phyloP scores from a whole-genome alignment of 2,113 vertebrate genomes.

The Casuarius casuarius region DNA sequence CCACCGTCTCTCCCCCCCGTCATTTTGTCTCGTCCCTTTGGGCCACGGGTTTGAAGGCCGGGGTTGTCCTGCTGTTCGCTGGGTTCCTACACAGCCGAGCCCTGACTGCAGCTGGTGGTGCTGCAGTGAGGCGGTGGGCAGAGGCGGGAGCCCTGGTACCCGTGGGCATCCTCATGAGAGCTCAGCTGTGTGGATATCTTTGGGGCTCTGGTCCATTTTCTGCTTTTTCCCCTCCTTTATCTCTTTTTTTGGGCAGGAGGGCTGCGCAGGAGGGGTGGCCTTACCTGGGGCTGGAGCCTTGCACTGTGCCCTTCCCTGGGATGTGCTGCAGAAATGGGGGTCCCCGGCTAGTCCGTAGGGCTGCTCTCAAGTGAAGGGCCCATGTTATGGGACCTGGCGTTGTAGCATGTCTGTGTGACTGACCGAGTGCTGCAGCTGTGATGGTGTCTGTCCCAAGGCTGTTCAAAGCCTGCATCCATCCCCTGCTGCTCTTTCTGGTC shows the following conservation, averaged over 20 bases:
- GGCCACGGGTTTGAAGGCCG: not conserved
- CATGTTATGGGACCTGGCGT: not conserved
- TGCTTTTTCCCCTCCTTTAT: accelerated
- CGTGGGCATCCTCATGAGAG: accelerated
- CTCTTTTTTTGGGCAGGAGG: not conserved
- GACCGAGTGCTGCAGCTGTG: accelerated
- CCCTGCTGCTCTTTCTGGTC: not conserved
- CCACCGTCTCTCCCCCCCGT: not conserved
- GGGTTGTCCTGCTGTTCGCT: not conserved
- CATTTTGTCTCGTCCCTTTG: not conserved
- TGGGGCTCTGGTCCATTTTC: not conserved
- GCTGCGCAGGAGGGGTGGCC: not conserved
- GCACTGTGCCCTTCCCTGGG: not conserved
- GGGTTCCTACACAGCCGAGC: not conserved
- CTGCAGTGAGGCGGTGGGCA: not conserved
- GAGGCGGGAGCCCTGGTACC: not conserved
- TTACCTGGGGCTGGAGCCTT: accelerated
- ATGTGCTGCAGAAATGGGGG: not conserved
- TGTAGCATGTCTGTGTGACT: not conserved
- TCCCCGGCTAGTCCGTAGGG: not conserved
- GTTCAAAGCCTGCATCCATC: not conserved
- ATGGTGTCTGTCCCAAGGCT: not conserved
- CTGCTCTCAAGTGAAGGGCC: not conserved
- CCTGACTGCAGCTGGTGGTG: not conserved
- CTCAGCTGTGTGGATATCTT: not conserved